Percentiles rank a stretch among this genome's conserved stretches.
phyloP scores from a whole-genome alignment of 2,797 vertebrate genomes.

The Momotus momota region DNA sequence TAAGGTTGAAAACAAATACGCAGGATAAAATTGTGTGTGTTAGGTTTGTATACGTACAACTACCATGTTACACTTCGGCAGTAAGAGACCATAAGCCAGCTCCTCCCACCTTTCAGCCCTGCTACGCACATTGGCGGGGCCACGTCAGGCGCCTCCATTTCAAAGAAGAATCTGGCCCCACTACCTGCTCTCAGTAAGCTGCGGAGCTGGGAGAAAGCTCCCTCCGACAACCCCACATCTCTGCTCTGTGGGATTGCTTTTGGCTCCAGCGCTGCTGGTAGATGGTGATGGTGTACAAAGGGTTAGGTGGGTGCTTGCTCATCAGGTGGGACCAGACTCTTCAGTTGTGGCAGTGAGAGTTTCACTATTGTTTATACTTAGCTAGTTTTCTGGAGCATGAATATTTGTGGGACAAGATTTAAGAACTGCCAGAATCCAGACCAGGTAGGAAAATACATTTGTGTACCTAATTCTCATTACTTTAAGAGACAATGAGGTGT shows the following conservation, averaged over 20 bases:
- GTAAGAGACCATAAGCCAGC: background rate
- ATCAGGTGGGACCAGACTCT: background rate
- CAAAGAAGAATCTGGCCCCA: background rate
- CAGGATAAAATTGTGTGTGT: background rate
- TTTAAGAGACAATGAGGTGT: background rate
- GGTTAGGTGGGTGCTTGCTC: background rate
- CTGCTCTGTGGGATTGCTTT: background rate
- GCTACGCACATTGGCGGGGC: background rate
- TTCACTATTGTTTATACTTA: background rate
- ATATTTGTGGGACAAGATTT: background rate
- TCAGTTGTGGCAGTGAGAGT: background rate
- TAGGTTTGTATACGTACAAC: background rate
- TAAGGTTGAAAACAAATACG: background rate
- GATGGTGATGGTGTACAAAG: background rate
- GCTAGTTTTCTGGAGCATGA: background rate
- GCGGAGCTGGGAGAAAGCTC: background rate
- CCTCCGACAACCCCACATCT: background rate
- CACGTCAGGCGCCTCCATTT: background rate
- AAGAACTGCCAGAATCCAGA: background rate
- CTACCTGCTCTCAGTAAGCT: background rate
- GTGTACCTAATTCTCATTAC: background rate
- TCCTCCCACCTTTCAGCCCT: background rate
- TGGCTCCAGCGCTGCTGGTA: background rate
- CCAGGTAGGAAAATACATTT: background rate
- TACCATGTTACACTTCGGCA: background rate